Conservation (phyloP, 2,797 vertebrate species). For the Malurus leucopterus region DNA sequence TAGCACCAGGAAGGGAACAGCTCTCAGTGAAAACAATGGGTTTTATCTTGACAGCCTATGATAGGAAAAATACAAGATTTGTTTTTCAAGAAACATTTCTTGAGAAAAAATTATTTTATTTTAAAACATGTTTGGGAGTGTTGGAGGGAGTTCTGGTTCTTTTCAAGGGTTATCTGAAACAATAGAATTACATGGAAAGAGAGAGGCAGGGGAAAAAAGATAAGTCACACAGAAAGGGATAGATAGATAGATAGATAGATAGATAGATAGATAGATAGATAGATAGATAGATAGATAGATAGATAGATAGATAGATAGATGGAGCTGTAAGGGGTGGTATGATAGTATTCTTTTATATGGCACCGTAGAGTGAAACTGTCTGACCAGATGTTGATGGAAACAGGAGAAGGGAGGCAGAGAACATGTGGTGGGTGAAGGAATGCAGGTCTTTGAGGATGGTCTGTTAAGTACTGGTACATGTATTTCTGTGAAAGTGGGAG, state of each 20-base stretch:
- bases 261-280: not conserved
- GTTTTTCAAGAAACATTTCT: not conserved
- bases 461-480: not conserved
- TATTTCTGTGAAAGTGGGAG: not conserved
- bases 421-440: not conserved
- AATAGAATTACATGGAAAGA: not conserved
- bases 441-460: slow-evolving; percentile 1
- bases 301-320: not conserved
- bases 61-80: not conserved
- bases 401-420: not conserved
- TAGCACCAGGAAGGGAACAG: not conserved
- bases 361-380: not conserved
- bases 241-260: not conserved
- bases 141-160: not conserved
- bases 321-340: not conserved
- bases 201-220: not conserved
- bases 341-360: not conserved
- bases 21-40: not conserved
- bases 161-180: not conserved
- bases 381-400: not conserved
- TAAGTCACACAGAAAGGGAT: not conserved
- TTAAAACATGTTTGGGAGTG: not conserved
- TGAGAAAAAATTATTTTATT: not conserved
- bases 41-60: not conserved
- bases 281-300: not conserved